phyloP scores from a whole-genome alignment of 2,888 invertebrate genomes.

The Proisotoma minuta region DNA sequence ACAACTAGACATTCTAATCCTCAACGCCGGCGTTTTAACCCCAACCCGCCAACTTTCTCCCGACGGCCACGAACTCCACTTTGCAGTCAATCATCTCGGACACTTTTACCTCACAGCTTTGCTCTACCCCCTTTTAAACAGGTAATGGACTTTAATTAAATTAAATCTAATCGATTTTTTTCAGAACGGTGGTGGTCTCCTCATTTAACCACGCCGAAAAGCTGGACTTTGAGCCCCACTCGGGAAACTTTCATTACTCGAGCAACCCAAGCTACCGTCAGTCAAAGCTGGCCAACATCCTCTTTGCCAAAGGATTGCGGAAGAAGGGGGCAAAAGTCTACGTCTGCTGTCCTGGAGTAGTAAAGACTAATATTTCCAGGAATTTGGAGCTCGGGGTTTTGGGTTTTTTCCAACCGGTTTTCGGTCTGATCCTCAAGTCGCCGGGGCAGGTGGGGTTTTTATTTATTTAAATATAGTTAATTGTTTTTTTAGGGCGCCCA shows the following conservation, averaged over 20 bases:
- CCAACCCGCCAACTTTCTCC: constrained; percentile 55
- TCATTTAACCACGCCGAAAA: too few relatives aligned
- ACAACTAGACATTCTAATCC: constrained; percentile 49
- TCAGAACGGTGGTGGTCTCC: constrained; percentile 52
- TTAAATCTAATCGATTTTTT: too few relatives aligned
- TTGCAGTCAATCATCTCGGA: constrained; percentile 78
- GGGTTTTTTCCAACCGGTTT: not conserved
- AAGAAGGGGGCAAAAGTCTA: constrained; percentile 44
- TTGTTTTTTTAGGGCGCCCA: constrained; percentile 63
- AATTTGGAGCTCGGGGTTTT: constrained; percentile 58
- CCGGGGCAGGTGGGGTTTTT: constrained; percentile 19
- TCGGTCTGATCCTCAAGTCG: constrained; percentile 19
- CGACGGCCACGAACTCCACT: constrained; percentile 74
- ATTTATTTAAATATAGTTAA: not conserved
- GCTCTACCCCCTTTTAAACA: constrained; percentile 63
- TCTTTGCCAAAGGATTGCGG: constrained; percentile 50
- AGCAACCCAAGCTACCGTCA: too few relatives aligned
- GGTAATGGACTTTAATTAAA: too few relatives aligned
- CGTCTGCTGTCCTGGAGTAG: constrained; percentile 36
- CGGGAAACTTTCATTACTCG: too few relatives aligned
- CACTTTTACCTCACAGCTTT: constrained; percentile 81
- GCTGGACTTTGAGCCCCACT: too few relatives aligned
- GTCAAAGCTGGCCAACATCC: constrained; percentile 51
- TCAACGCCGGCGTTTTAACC: constrained; percentile 49
- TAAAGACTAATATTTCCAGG: constrained; percentile 32